Percentiles rank a stretch among this genome's conserved stretches.
Evolutionary conservation across 2,888 invertebrate genomes (phyloP).

Genomic region (Drosophila basisetae): DNA sequence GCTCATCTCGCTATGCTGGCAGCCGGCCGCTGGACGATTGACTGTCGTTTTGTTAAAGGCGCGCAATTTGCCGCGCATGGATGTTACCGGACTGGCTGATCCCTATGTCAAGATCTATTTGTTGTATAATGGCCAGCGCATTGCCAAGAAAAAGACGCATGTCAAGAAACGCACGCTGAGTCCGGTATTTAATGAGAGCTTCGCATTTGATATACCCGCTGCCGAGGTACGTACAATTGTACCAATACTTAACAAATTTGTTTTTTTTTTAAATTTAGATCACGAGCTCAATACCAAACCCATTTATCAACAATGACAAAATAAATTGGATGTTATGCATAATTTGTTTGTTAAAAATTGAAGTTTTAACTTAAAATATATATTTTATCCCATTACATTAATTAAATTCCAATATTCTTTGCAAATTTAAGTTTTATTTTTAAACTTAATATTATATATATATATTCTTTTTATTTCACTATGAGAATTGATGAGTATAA

Average conservation of each 20-base stretch:
- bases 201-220: slow-evolving; percentile 97
- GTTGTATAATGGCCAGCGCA: slow-evolving; percentile 97
- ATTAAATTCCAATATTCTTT: background rate
- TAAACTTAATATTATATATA: background rate
- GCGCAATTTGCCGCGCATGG: slow-evolving; percentile 98
- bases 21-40: slow-evolving; percentile 97
- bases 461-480: background rate
- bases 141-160: slow-evolving; percentile 99
- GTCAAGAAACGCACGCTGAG: slow-evolving; percentile 98
- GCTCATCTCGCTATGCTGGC: slow-evolving; percentile 98
- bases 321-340: background rate
- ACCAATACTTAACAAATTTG: too few relatives aligned
- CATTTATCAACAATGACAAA: background rate
- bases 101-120: slow-evolving; percentile 98
- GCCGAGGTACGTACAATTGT: slow-evolving; percentile 85
- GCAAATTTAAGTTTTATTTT: too few relatives aligned
- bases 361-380: background rate
- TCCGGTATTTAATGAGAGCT: slow-evolving; percentile 99
- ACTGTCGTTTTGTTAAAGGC: slow-evolving; percentile 99
- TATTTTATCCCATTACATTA: background rate
- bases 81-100: slow-evolving; percentile 98
- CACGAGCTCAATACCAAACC: background rate
- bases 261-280: background rate
- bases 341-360: background rate
- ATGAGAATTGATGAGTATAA: background rate